Evolutionary conservation across 2,113 vertebrate species (phyloP).

Genomic region (Geococcyx californianus): DNA sequence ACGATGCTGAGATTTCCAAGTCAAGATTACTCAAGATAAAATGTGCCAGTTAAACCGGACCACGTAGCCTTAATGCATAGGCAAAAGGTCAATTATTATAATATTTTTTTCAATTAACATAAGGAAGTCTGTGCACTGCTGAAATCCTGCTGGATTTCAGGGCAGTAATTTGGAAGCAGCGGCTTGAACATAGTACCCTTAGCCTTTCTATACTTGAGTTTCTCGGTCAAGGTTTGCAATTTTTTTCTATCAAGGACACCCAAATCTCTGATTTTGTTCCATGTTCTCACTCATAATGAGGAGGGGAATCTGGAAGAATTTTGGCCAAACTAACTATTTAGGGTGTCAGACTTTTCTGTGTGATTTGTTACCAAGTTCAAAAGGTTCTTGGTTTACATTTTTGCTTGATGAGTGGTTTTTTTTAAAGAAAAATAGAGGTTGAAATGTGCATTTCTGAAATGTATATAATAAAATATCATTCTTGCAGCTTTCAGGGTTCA

Average conservation of each 20-base stretch:
- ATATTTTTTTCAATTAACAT: no score
- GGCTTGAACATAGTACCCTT: no score
- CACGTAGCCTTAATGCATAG: neutral
- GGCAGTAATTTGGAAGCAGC: neutral
- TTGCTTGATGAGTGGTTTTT: neutral
- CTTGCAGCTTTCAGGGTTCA: neutral
- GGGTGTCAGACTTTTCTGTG: neutral
- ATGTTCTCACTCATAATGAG: neutral
- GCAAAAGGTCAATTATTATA: neutral
- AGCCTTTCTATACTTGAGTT: neutral
- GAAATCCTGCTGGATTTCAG: neutral
- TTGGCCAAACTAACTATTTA: neutral
- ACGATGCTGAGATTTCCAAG: neutral
- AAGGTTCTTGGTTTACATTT: neutral
- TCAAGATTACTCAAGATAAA: neutral
- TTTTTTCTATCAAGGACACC: neutral
- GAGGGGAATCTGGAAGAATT: neutral
- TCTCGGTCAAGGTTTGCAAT: neutral
- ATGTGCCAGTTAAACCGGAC: neutral
- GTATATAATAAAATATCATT: neutral
- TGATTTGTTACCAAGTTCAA: neutral
- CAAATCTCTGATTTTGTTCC: neutral
- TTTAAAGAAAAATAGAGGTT: neutral
- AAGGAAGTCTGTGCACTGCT: neutral
- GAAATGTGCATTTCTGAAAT: neutral